phyloP scores from a whole-genome alignment of 2,113 vertebrate species.

The Pagrus major region DNA sequence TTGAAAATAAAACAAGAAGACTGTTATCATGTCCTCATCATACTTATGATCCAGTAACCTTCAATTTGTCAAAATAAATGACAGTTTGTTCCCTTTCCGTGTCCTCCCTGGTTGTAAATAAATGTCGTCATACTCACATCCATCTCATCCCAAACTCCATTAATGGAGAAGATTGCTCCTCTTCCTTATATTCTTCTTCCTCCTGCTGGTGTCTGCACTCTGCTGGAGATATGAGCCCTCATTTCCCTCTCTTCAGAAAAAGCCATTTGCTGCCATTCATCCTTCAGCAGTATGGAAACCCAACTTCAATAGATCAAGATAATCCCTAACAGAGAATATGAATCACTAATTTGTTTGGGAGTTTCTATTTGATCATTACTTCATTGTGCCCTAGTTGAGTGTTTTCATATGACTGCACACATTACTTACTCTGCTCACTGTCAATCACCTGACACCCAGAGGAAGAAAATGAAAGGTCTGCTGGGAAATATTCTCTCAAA shows the following conservation, averaged over 20 bases:
- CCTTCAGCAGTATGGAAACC: constrained; percentile 37
- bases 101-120: constrained; percentile 12
- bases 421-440: constrained; percentile 33
- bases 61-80: constrained; percentile 19
- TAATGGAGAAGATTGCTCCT: constrained; percentile 36
- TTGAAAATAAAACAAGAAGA: not conserved
- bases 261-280: constrained; percentile 51
- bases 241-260: constrained; percentile 55
- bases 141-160: constrained; percentile 32
- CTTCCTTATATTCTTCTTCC: constrained; percentile 41
- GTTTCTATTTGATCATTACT: constrained; percentile 59
- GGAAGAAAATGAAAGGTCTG: constrained; percentile 7
- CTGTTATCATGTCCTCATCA: not conserved
- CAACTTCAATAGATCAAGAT: constrained; percentile 62
- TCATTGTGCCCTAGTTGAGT: constrained; percentile 57
- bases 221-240: constrained; percentile 25
- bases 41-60: not conserved
- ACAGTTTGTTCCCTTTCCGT: not conserved
- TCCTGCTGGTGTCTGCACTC: not conserved
- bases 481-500: constrained; percentile 38
- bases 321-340: constrained; percentile 51
- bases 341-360: constrained; percentile 52
- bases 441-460: constrained; percentile 52
- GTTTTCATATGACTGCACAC: constrained; percentile 16
- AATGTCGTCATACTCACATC: not conserved